Base-by-base conservation (phyloP, 2,797 vertebrate species). In the Diceros bicornis region DNA sequence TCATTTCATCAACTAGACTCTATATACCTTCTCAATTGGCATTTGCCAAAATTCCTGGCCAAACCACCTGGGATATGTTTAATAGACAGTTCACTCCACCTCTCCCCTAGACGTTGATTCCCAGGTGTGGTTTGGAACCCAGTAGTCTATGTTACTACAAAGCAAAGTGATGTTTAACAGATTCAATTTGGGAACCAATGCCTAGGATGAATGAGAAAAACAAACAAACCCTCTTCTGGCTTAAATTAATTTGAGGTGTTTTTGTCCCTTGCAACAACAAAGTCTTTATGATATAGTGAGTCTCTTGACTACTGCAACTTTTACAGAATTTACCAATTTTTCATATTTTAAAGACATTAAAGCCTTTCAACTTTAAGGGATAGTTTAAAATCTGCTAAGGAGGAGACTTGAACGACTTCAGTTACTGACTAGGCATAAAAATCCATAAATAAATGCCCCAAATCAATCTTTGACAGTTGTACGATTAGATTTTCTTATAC, bases 31-130 rank as follows among this genome's bases (percentile, higher is more conserved):
- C 32, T 88, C 34, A 2, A 21, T 12, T 1, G 4, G 17, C 44
- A 5, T 18, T 64, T 50, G 44, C 44, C 34, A 7, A 27, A n/a
- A 29, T 37, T 14, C 44, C 41, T 55, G 14, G n/a, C 23, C 16
- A n/a, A 52, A 12, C 12, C 25, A 13, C 2, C 12, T 27, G 41
- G 25, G 7, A 8, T 20, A 11, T 0, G 8, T 69, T 74, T 13
- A 44, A 4, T 1, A 6, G 29, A 4, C 1, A 6, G 29, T 12
- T 21, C 17, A 37, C 7, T 29, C 4, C 3, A 62, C 7, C 23
- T 34, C 41, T 9, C 32, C 0, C 12, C 27, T 2, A 0, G 25
- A 20, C 7, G 61, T 61, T 11, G 32, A 18, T 10, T 64, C 37
- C 23, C 9, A 14, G 47, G 6, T 55, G 41, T 50, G 55, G 59